Conservation (phyloP, 1,140 invertebrate species). For the Drosophila mayri region DNA sequence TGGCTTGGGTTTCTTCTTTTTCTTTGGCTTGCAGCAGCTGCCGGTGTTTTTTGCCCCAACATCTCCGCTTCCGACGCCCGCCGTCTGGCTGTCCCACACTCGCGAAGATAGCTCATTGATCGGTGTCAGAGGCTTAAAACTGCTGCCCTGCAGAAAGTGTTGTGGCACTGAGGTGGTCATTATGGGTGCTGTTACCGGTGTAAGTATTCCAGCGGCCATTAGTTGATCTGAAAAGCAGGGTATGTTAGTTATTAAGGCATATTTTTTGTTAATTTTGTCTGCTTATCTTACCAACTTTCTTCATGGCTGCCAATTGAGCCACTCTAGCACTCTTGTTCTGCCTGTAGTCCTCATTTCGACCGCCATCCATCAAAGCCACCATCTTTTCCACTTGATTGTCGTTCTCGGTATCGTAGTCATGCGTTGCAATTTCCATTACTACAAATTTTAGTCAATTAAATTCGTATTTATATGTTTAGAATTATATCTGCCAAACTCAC, state of each 20-base stretch:
- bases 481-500: slow-evolving; percentile 86
- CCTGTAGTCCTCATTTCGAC: slow-evolving; percentile 87
- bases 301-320: slow-evolving; percentile 66
- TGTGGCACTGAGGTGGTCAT: slow-evolving; percentile 35
- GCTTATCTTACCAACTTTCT: slow-evolving; percentile 66
- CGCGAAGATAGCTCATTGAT: slow-evolving; percentile 70
- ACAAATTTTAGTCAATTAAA: neutral
- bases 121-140: slow-evolving; percentile 70
- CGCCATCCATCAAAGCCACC: slow-evolving; percentile 89
- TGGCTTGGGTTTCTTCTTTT: slow-evolving; percentile 63
- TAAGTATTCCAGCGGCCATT: slow-evolving; percentile 84
- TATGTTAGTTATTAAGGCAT: neutral
- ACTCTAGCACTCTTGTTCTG: slow-evolving; percentile 63
- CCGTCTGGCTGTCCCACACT: slow-evolving; percentile 61
- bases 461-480: neutral
- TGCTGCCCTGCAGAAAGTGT: slow-evolving; percentile 19
- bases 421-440: slow-evolving; percentile 95
- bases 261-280: neutral
- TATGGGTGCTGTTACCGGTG: slow-evolving; percentile 85
- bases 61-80: slow-evolving; percentile 23
- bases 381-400: slow-evolving; percentile 85
- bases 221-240: slow-evolving; percentile 65
- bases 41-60: slow-evolving; percentile 19
- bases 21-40: slow-evolving; percentile 68
- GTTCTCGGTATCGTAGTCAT: slow-evolving; percentile 88